Conservation (phyloP, 2,888 invertebrate species). For the Drosophila fulvimacula region DNA sequence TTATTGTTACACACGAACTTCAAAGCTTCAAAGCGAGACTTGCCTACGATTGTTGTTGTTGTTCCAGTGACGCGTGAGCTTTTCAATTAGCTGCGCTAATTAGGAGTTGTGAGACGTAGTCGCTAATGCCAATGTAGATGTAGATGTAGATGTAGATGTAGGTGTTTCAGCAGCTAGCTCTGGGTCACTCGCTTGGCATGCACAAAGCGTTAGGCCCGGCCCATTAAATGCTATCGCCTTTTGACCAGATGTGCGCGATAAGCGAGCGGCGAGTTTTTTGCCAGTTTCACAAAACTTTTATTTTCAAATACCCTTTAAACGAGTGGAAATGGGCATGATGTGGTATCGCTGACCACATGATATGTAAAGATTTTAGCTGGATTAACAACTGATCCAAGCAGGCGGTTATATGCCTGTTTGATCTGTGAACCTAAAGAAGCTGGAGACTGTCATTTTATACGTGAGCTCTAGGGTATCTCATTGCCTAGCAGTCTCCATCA, state of each 20-base stretch:
- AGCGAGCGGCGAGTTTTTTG: slow-evolving; percentile 21
- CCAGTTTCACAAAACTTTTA: slow-evolving; percentile 6
- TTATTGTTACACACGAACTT: slow-evolving; percentile 27
- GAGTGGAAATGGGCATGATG: not conserved
- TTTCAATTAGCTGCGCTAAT: slow-evolving; percentile 73
- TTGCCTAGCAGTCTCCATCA: not conserved
- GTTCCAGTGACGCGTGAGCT: slow-evolving; percentile 50
- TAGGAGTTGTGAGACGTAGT: slow-evolving; percentile 41
- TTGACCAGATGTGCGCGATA: slow-evolving; percentile 32
- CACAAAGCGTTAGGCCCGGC: slow-evolving; percentile 31
- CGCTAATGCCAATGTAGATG: slow-evolving; percentile 4
- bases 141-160: slow-evolving; percentile 4
- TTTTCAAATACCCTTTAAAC: not conserved
- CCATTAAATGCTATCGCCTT: slow-evolving; percentile 36
- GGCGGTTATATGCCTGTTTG: no score
- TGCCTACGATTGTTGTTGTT: slow-evolving; percentile 6
- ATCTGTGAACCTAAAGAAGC: no score
- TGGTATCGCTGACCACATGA: no score
- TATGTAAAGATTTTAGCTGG: no score
- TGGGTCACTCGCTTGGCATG: slow-evolving; percentile 46
- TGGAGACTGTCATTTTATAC: no score
- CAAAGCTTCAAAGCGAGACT: not conserved
- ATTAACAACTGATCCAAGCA: no score
- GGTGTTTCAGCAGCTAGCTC: slow-evolving; percentile 36
- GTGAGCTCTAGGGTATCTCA: not conserved